These are phyloP conservation scores for Cheilosia impressa DNA, from an alignment of 2,888 invertebrate species.

Conservation along the genomic window DNA sequence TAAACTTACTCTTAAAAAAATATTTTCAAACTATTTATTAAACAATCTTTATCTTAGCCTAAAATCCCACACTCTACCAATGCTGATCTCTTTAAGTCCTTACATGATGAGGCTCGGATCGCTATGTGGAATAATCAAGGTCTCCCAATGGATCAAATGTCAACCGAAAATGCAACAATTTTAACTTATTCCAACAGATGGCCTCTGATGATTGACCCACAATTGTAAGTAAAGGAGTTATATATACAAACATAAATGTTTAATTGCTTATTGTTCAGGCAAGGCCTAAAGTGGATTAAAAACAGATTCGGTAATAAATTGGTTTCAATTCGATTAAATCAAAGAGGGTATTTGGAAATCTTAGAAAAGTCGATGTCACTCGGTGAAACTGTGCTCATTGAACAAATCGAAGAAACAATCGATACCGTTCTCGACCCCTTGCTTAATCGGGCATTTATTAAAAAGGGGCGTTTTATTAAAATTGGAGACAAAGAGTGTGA, in stretches of 20 bases:
- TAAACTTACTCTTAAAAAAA: slow-evolving; percentile 79
- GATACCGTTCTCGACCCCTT: slow-evolving; percentile 97
- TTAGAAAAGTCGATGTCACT: slow-evolving; percentile 90
- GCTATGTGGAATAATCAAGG: slow-evolving; percentile 98
- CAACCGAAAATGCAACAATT: slow-evolving; percentile 97
- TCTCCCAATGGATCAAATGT: slow-evolving; percentile 96
- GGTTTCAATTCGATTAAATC: slow-evolving; percentile 90
- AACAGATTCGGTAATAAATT: slow-evolving; percentile 90
- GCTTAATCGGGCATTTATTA: slow-evolving; percentile 93
- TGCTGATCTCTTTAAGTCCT: slow-evolving; percentile 91
- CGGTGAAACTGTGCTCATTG: slow-evolving; percentile 92
- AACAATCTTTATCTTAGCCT: slow-evolving; percentile 82
- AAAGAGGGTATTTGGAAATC: slow-evolving; percentile 92
- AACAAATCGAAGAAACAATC: slow-evolving; percentile 95
- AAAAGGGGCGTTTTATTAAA: slow-evolving; percentile 91
- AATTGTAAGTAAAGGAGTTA: slow-evolving; percentile 85
- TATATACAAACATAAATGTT: not conserved
- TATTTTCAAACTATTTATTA: not conserved
- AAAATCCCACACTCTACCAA: slow-evolving; percentile 92
- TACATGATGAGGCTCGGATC: slow-evolving; percentile 96
- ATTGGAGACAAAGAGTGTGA: slow-evolving; percentile 98
- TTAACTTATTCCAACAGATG: slow-evolving; percentile 95
- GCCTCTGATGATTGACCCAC: slow-evolving; percentile 98
- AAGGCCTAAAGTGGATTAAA: slow-evolving; percentile 98
- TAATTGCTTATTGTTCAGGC: slow-evolving; percentile 83